A percentile compares a stretch with the other conserved stretches of the same genome.
Evolutionary conservation across 2,888 invertebrate species (phyloP).

Genomic region (Malachius bipustulatus): DNA sequence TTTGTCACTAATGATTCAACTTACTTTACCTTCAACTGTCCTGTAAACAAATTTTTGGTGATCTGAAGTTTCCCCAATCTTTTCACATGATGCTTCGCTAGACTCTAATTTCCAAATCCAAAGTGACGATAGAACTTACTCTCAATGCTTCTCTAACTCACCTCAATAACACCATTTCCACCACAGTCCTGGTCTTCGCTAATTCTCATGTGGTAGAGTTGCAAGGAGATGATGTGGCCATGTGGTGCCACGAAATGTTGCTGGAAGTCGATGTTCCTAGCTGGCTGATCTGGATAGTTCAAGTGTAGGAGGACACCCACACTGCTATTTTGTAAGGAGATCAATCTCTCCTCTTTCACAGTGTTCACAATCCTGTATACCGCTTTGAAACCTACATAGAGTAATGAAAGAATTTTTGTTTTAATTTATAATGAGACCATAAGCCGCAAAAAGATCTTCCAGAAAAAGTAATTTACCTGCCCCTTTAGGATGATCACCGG

Average conservation of each 20-base stretch:
- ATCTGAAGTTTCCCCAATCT: too few species aligned
- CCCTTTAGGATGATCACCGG: conserved; percentile 51
- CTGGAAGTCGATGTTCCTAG: conserved; percentile 41
- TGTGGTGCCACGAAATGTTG: conserved; percentile 47
- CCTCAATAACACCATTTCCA: conserved; percentile 13
- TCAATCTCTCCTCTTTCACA: conserved; percentile 35
- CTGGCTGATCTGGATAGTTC: conserved; percentile 46
- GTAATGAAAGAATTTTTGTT: too few species aligned
- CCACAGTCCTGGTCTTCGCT: conserved; percentile 29
- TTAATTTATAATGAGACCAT: too few species aligned
- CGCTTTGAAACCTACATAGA: conserved; percentile 52
- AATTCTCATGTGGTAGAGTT: conserved; percentile 39
- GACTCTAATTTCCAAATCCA: too few species aligned
- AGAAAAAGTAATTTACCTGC: too few species aligned
- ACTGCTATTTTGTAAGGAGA: conserved; percentile 37
- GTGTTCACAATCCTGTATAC: conserved; percentile 41
- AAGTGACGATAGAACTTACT: too few species aligned
- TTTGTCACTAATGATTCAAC: too few species aligned
- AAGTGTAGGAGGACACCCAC: conserved; percentile 42
- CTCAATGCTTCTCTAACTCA: too few species aligned
- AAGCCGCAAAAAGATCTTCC: too few species aligned
- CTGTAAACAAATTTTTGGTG: too few species aligned
- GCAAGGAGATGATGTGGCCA: conserved; percentile 41
- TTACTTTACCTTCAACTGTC: too few species aligned
- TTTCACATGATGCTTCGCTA: too few species aligned